Percentiles rank a stretch among this genome's conserved stretches.
phyloP scores from a whole-genome alignment of 2,113 vertebrate genomes.

The Miniopterus natalensis region DNA sequence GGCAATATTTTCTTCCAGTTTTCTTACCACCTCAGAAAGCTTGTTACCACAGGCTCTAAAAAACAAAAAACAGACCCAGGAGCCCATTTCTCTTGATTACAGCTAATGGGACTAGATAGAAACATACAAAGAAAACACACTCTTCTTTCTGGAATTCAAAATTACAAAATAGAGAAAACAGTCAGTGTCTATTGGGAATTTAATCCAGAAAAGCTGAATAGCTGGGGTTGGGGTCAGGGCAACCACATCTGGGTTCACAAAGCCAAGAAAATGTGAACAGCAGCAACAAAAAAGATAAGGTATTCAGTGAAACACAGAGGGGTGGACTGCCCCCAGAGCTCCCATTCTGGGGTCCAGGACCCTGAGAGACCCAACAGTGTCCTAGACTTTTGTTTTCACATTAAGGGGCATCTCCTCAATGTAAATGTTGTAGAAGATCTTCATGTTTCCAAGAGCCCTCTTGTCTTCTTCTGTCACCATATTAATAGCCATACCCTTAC shows the following conservation, averaged over 20 bases:
- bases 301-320: not conserved
- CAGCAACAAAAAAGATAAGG: not conserved
- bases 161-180: not conserved
- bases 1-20: not conserved
- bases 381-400: slow-evolving; percentile 62
- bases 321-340: not conserved
- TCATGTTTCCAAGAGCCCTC: slow-evolving; percentile 93
- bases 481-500: slow-evolving; percentile 95
- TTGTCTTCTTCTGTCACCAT: slow-evolving; percentile 96
- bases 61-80: not conserved
- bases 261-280: not conserved
- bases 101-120: not conserved
- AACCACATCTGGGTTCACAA: not conserved
- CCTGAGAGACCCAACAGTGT: not conserved
- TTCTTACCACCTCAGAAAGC: not conserved
- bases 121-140: not conserved
- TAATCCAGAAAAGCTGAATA: not conserved
- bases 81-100: not conserved
- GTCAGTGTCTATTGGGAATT: not conserved
- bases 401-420: slow-evolving; percentile 96
- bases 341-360: not conserved
- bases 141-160: not conserved
- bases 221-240: not conserved
- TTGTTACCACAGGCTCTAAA: not conserved
- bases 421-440: slow-evolving; percentile 96